phyloP scores from a whole-genome alignment of 2,888 invertebrate genomes.

The Xestobium rufovillosum region DNA sequence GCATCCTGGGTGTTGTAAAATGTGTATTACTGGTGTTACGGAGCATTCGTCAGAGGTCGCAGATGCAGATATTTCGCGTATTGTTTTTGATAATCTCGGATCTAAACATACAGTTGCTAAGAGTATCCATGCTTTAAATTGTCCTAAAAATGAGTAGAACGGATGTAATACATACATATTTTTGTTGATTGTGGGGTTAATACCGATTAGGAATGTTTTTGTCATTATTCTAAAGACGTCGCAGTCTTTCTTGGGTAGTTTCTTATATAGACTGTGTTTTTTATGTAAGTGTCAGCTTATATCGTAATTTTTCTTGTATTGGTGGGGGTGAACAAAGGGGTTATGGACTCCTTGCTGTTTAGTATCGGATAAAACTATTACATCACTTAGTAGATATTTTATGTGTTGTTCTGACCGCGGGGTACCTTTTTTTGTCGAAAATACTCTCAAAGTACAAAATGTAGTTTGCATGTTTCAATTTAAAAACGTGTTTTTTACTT shows the following conservation, averaged over 20 bases:
- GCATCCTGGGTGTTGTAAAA: conserved; percentile 85
- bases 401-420: not conserved
- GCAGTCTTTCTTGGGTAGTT: too few species aligned
- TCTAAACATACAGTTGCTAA: conserved; percentile 39
- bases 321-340: conserved; percentile 1
- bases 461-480: too few species aligned
- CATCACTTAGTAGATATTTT: not conserved
- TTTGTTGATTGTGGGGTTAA: too few species aligned
- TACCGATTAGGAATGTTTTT: too few species aligned
- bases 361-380: not conserved
- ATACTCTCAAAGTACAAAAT: too few species aligned
- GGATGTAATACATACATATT: too few species aligned
- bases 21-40: conserved; percentile 86
- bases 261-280: too few species aligned
- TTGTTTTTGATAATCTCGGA: conserved; percentile 29
- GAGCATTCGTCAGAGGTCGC: conserved; percentile 69
- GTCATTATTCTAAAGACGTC: too few species aligned
- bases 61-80: conserved; percentile 33
- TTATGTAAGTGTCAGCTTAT: too few species aligned
- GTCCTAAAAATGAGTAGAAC: too few species aligned
- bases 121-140: too few species aligned
- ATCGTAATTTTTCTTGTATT: conserved; percentile 1
- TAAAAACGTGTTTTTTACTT: too few species aligned
- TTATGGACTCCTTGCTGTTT: not conserved
- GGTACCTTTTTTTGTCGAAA: not conserved